Conservation (phyloP, 2,113 vertebrate genomes). For the Panthera uncia region DNA sequence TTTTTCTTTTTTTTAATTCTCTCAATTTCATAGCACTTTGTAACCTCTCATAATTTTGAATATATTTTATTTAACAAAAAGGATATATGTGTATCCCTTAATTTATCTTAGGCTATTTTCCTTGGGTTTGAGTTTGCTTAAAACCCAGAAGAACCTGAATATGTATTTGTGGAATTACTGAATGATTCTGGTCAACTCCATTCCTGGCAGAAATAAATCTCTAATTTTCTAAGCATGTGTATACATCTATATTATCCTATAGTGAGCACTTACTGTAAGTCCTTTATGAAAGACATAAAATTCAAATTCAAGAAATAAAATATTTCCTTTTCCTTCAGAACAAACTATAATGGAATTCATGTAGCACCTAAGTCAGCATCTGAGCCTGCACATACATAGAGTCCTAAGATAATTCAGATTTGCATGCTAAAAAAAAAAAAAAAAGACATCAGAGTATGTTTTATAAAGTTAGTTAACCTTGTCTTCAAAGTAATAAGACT, state of each 20-base stretch:
- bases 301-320: neutral
- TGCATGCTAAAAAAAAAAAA: neutral
- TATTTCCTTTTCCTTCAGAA: conserved; percentile 1
- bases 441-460: neutral
- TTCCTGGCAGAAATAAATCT: neutral
- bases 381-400: neutral
- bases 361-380: neutral
- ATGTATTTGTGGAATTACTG: neutral
- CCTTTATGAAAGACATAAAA: neutral
- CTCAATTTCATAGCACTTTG: neutral
- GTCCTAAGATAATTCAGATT: conserved; percentile 15
- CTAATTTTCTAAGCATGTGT: neutral
- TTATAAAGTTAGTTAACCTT: conserved; percentile 20
- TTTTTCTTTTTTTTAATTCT: neutral
- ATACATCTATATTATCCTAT: neutral
- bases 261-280: neutral
- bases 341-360: neutral
- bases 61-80: conserved; percentile 22
- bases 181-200: neutral
- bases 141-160: neutral
- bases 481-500: conserved; percentile 28
- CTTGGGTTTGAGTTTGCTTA: neutral
- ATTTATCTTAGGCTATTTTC: neutral
- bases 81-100: neutral
- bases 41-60: neutral